These are phyloP conservation scores for Nomada goodeniana DNA, from an alignment of 2,888 invertebrate genomes.

Conservation along the genomic window DNA sequence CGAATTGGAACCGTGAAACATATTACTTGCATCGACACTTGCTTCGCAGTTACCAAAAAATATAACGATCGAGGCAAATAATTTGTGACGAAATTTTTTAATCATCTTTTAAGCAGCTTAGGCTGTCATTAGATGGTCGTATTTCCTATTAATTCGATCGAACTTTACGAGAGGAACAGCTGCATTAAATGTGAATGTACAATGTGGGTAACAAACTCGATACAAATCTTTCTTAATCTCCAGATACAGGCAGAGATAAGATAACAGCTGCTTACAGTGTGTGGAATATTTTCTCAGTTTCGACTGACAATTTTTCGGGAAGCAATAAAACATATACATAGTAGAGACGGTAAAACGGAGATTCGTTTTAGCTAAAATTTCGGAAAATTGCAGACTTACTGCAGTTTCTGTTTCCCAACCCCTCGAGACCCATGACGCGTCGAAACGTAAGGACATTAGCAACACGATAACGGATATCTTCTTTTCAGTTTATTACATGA, in stretches of 20 bases:
- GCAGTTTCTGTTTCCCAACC: not conserved
- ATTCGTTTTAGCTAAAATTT: not conserved
- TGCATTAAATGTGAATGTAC: not conserved
- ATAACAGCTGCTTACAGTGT: not conserved
- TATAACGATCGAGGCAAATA: too few species aligned
- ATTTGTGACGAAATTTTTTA: too few species aligned
- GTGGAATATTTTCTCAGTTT: not conserved
- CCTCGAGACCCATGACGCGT: not conserved
- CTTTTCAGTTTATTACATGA: constrained; percentile 17
- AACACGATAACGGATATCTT: constrained; percentile 44
- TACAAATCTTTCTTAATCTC: constrained; percentile 11
- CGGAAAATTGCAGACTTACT: not conserved
- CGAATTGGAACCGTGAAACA: too few species aligned
- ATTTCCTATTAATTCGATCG: not conserved
- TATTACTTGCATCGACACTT: too few species aligned
- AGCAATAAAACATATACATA: not conserved
- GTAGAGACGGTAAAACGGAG: too few species aligned
- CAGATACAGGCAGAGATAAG: constrained; percentile 5
- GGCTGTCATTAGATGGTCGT: not conserved
- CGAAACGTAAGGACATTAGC: constrained; percentile 33
- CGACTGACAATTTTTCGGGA: not conserved
- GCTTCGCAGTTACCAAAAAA: too few species aligned
- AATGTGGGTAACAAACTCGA: not conserved
- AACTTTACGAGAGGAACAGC: not conserved
- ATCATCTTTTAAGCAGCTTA: not conserved